phyloP scores from a whole-genome alignment of 2,888 invertebrate species.

The Calliphora vomitoria region DNA sequence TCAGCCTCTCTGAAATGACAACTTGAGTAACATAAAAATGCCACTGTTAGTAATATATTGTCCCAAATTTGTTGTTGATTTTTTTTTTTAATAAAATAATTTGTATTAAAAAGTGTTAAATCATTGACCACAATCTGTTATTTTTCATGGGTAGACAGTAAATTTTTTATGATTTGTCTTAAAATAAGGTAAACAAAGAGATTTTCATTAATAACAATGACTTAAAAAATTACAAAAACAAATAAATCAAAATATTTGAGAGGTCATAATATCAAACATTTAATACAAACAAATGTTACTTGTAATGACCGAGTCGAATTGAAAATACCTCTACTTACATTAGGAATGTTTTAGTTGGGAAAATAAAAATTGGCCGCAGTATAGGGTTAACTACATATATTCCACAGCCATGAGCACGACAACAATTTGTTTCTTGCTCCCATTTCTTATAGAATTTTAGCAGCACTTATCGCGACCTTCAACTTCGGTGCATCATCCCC shows the following conservation, averaged over 20 bases:
- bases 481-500: no score
- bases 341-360: not conserved
- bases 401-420: no score
- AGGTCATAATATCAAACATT: not conserved
- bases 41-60: conserved; percentile 51
- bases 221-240: conserved; percentile 73
- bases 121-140: conserved; percentile 69
- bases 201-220: conserved; percentile 82
- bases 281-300: not conserved
- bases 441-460: no score
- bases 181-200: conserved; percentile 74
- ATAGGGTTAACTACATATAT: no score
- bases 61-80: conserved; percentile 7
- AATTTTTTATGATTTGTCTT: conserved; percentile 68
- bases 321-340: not conserved
- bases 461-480: no score
- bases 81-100: not conserved
- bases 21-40: conserved; percentile 43
- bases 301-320: conserved; percentile 19
- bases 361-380: no score
- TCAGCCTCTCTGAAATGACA: conserved; percentile 33
- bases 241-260: conserved; percentile 77
- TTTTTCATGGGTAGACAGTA: conserved; percentile 34
- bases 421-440: no score
- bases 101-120: conserved; percentile 63